Conservation (phyloP, 1,140 invertebrate species). For the Odontomachus brunneus region DNA sequence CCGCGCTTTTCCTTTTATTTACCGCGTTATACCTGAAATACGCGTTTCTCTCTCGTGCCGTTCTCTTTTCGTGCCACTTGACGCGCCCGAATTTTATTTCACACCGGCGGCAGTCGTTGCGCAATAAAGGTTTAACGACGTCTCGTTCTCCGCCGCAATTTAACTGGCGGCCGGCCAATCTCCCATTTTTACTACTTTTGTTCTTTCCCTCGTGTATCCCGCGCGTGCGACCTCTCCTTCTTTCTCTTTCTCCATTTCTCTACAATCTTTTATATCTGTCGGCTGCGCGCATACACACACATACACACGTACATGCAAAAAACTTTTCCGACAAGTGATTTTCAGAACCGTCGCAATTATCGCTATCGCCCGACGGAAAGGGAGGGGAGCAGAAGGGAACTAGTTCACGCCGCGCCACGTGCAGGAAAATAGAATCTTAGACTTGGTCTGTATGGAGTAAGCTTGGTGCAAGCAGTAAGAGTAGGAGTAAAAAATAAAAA, state of each 20-base stretch:
- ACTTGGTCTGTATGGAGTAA: too few species aligned
- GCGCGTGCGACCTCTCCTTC: too few species aligned
- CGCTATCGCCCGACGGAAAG: constrained; percentile 3
- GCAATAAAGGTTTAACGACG: constrained; percentile 36
- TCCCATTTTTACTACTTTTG: constrained; percentile 2
- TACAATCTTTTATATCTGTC: constrained; percentile 41
- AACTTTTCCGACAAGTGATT: constrained; percentile 46
- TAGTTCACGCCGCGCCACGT: constrained; percentile 38
- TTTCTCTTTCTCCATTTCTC: constrained; percentile 6
- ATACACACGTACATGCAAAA: background rate
- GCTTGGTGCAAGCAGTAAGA: too few species aligned
- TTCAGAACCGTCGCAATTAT: constrained; percentile 33
- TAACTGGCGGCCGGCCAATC: constrained; percentile 28
- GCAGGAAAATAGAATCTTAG: constrained; percentile 43
- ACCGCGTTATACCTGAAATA: background rate
- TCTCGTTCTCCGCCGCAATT: constrained; percentile 27
- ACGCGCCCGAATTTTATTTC: background rate
- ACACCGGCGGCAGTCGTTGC: background rate
- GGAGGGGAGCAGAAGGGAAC: background rate
- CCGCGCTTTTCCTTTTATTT: background rate
- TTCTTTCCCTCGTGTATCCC: background rate
- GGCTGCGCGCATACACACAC: too few species aligned
- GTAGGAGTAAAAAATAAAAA: too few species aligned
- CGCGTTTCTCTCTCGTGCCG: background rate
- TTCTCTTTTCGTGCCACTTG: background rate